These are phyloP conservation scores for Glomeris maerens DNA, from an alignment of 1,140 invertebrate genomes.

Conservation along the genomic window DNA sequence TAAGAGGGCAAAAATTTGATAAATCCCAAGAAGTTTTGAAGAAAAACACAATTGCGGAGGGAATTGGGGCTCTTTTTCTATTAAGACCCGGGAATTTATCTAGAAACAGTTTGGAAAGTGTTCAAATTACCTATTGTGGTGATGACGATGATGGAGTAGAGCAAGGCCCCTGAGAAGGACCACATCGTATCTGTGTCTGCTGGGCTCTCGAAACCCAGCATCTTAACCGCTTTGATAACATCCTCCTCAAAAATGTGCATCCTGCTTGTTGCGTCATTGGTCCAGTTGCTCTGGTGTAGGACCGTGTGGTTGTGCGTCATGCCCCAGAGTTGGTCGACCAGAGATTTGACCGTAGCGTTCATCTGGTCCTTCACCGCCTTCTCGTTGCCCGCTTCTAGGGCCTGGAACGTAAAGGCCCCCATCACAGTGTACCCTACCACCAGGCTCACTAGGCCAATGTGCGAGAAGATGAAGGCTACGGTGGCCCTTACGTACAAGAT, in stretches of 20 bases:
- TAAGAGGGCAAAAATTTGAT: too few relatives aligned
- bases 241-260: constrained; percentile 56
- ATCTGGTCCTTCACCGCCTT: constrained; percentile 62
- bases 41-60: too few relatives aligned
- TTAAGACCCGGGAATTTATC: too few relatives aligned
- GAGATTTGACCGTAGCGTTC: constrained; percentile 49
- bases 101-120: too few relatives aligned
- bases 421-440: constrained; percentile 78
- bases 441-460: constrained; percentile 68
- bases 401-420: constrained; percentile 68
- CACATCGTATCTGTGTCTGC: constrained; percentile 58
- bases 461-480: constrained; percentile 64
- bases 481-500: background rate
- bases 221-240: constrained; percentile 66
- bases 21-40: too few relatives aligned
- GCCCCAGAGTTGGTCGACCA: constrained; percentile 63
- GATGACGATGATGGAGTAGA: constrained; percentile 95
- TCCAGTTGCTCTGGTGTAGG: constrained; percentile 57
- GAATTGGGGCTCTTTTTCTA: too few relatives aligned
- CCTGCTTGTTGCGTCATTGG: constrained; percentile 31
- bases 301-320: constrained; percentile 50
- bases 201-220: constrained; percentile 85
- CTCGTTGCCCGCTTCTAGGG: constrained; percentile 57
- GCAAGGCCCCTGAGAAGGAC: constrained; percentile 79
- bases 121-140: constrained; percentile 84